Evolutionary conservation across 2,888 invertebrate genomes (phyloP), one percentile per base, ranked within the genome.

Genomic region (Synergus itoensis): DNA sequence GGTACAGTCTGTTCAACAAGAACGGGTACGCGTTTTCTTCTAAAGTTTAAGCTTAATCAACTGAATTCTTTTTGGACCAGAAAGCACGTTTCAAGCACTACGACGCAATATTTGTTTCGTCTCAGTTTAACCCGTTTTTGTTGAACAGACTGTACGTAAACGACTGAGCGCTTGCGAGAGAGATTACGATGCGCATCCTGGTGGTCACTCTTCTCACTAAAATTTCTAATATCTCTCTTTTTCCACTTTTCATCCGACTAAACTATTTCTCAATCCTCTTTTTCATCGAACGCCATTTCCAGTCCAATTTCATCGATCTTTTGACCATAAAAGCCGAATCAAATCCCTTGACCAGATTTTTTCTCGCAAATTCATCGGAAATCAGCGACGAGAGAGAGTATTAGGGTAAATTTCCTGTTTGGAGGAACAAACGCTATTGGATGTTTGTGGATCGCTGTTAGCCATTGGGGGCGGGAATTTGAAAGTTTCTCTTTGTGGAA

Each of bases 331-430:
- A n/a, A 53, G n/a, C 4, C 8, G 8, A 53, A 53, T n/a, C 8
- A 53, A 53, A n/a, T 2, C 8, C 8, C 7, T n/a, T 4, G n/a
- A 53, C 2, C 48, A 1, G 1, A 48, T 16, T 48, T 48, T 45
- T 16, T 48, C 48, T 16, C 16, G 16, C 5, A 48, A 48, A 48
- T 48, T 48, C 16, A 28, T 28, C 5, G 48, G 21, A 73, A 73
- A 45, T 48, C 45, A 45, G 43, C 12, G 73, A 16, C 28, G 60
- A 48, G 78, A 45, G 77, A n/a, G 48, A 18, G 67, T 18, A 67
- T 69, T 69, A 69, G 67, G 67, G 67, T 69, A 18, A 69, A 69
- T 69, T 69, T 69, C 45, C 45, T 69, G 45, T 48, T 45, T 45
- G 14, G 67, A 45, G 67, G 45, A 28, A 48, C 67, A 69, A 69